phyloP scores from a whole-genome alignment of 1,140 invertebrate genomes.

The Drosophila pseudoananassae region DNA sequence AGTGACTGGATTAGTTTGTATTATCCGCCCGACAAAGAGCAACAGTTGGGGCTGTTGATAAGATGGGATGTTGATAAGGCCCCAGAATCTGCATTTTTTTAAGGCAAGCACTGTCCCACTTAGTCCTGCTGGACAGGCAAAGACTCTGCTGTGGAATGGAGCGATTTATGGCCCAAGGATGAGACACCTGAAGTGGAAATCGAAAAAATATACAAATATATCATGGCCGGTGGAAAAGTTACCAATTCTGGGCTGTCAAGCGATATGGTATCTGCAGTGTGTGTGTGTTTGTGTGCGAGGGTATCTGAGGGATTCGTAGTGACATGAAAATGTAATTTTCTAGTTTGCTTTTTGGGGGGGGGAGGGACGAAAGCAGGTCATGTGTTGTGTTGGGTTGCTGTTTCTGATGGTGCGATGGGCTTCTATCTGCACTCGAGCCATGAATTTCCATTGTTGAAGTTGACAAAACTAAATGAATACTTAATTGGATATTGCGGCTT shows the following conservation, averaged over 20 bases:
- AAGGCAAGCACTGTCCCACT: slow-evolving; percentile 5
- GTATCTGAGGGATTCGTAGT: background rate
- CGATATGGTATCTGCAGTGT: slow-evolving; percentile 38
- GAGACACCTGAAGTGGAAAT: slow-evolving; percentile 30
- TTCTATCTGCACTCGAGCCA: slow-evolving; percentile 26
- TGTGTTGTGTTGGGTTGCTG: slow-evolving; percentile 9
- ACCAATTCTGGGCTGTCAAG: slow-evolving; percentile 32
- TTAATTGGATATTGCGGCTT: slow-evolving; percentile 76
- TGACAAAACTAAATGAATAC: slow-evolving; percentile 79
- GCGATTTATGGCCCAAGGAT: slow-evolving; percentile 40
- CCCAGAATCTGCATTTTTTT: background rate
- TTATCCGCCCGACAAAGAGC: slow-evolving; percentile 21
- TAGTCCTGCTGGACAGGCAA: background rate
- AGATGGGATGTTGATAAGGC: slow-evolving; percentile 5
- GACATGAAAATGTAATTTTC: slow-evolving; percentile 77
- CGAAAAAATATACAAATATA: slow-evolving; percentile 70
- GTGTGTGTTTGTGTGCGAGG: slow-evolving; percentile 12
- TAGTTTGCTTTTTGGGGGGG: slow-evolving; percentile 48
- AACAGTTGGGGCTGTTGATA: slow-evolving; percentile 24
- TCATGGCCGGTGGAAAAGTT: slow-evolving; percentile 48
- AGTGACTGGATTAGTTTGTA: slow-evolving; percentile 37
- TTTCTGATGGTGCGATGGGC: background rate
- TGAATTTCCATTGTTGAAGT: slow-evolving; percentile 58
- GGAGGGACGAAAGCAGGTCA: slow-evolving; percentile 6
- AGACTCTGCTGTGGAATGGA: slow-evolving; percentile 14